Conservation (phyloP, 2,113 vertebrate species). For the Gopherus evgoodei region DNA sequence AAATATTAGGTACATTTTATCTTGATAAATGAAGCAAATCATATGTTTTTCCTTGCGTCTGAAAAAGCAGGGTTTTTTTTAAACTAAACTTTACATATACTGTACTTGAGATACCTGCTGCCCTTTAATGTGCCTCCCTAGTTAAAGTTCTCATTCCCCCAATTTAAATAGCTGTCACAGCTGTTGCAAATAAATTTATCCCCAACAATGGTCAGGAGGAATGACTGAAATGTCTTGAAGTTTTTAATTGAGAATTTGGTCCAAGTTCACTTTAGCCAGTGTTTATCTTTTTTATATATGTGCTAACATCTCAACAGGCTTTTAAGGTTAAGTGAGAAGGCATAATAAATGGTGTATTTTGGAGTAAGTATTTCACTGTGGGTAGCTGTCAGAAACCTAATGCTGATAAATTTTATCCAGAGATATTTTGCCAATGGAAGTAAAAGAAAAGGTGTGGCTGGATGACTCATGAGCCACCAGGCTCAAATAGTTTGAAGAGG, state of each 20-base stretch:
- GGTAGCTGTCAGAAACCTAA: not conserved
- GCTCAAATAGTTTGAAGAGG: not conserved
- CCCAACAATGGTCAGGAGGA: conserved; percentile 29
- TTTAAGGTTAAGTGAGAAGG: not conserved
- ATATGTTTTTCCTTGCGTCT: not conserved
- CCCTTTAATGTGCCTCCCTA: conserved; percentile 30
- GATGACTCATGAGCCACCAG: conserved; percentile 3
- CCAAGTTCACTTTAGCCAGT: conserved; percentile 54
- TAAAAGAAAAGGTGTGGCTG: not conserved
- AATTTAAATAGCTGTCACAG: conserved; percentile 46
- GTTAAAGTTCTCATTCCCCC: conserved; percentile 35
- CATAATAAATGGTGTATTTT: not conserved
- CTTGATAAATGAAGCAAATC: not conserved
- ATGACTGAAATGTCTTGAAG: not conserved
- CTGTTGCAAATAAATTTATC: conserved; percentile 52
- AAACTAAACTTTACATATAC: not conserved
- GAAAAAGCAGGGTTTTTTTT: not conserved
- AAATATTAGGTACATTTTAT: rapidly evolving
- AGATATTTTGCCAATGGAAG: not conserved
- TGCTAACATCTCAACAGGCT: not conserved
- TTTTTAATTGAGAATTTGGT: conserved; percentile 60
- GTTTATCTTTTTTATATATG: conserved; percentile 7
- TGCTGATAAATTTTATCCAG: not conserved
- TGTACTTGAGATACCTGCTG: not conserved
- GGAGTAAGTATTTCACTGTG: rapidly evolving